These are phyloP conservation scores for Drosophila insularis DNA, from an alignment of 1,140 invertebrate species.

Conservation along the genomic window DNA sequence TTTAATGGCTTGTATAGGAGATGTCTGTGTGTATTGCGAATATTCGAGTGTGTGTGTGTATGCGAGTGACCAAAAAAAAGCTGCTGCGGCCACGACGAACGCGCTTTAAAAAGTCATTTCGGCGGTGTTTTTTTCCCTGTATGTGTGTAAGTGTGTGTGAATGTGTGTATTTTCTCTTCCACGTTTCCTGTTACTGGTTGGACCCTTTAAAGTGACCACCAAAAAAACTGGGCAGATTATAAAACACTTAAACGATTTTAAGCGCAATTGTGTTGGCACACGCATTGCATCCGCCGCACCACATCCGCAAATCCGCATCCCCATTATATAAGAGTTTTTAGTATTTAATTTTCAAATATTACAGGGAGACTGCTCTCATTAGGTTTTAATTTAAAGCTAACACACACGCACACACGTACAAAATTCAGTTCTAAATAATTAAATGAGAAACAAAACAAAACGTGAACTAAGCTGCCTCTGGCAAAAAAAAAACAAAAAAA, in stretches of 20 bases:
- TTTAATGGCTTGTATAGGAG: conserved; percentile 57
- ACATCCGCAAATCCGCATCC: conserved; percentile 29
- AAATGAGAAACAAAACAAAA: conserved; percentile 12
- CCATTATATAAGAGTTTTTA: conserved; percentile 34
- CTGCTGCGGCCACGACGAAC: conserved; percentile 39
- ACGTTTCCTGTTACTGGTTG: conserved; percentile 17
- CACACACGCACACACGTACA: not conserved
- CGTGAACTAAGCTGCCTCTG: not conserved
- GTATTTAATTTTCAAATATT: conserved; percentile 57
- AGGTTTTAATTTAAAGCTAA: conserved; percentile 66
- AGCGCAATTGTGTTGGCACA: conserved; percentile 76
- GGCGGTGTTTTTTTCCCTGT: conserved; percentile 13
- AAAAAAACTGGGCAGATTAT: conserved; percentile 64
- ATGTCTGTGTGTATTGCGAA: not conserved
- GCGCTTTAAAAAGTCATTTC: conserved; percentile 78
- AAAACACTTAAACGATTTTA: conserved; percentile 80
- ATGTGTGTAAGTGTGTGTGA: not conserved
- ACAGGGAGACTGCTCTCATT: conserved; percentile 52
- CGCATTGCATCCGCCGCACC: conserved; percentile 58
- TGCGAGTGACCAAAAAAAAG: conserved; percentile 44
- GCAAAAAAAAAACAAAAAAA: conserved; percentile 6
- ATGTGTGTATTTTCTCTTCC: conserved; percentile 14
- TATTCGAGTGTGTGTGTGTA: conserved; percentile 20
- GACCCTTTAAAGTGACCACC: conserved; percentile 62
- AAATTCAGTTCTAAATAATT: conserved; percentile 24